Base-by-base conservation (phyloP, 2,113 vertebrate genomes). In the Gambusia affinis region DNA sequence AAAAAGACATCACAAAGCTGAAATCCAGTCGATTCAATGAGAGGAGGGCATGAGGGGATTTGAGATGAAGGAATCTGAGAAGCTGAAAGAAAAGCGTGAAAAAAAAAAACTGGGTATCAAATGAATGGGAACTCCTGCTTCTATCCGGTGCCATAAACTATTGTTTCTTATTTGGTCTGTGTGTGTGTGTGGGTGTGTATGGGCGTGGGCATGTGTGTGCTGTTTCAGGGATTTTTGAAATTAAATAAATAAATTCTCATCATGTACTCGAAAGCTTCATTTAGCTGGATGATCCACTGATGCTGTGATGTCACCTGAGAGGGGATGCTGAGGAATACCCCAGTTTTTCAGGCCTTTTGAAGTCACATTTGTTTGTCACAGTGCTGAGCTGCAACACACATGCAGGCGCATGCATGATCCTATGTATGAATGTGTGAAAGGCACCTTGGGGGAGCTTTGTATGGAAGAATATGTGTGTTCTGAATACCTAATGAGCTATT, bases 381-480 rank as follows among this genome's bases (percentile, higher is more conserved):
- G 73, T 51, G 60, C 28, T n/a, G 51, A 42, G 42, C 5, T 63
- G 5, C 4, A 8, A 35, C 8, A 60, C 1, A 37, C 24, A 1
- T 17, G 17, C 42, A n/a, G 19, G 29, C 60, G n/a, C n/a, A 77
- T n/a, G 22, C 64, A 72, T 68, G 80, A 64, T 70, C 37, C n/a
- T 35, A 67, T 64, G 75, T 69, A 70, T 74, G 77, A 30, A 70
- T 70, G 80, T 71, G 44, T 91, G 90, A 94, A 94, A 90, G 94
- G 89, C 92, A 94, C 93, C 94, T 94, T 94, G 85, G 74, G 73
- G 67, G 78, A 82, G 80, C 76, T 37, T 63, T 70, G 76, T 75
- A 75, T 27, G 60, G 69, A 78, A 76, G 77, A 78, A 79, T n/a
- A n/a, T 44, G 82, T 73, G 88, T 93, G 93, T 78, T 88, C 85